Base-by-base conservation (phyloP, 2,888 invertebrate species). In the Theodoxus fluviatilis region DNA sequence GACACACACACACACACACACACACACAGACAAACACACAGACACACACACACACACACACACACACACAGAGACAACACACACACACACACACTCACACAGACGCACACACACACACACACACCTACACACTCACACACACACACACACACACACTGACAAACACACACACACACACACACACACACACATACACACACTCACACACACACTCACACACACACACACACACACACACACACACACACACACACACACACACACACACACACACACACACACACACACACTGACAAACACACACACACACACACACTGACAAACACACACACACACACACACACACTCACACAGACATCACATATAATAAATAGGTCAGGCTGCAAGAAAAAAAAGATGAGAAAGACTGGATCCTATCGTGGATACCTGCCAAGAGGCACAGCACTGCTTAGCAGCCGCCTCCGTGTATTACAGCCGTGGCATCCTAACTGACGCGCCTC, bases 401-500 rank as follows among this genome's bases (percentile, higher is more conserved):
- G n/a, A n/a, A n/a, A n/a, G 22, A 22, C 49, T 49, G 3, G 61
- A 59, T n/a, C 33, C 61, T n/a, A 31, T 59, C n/a, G 33, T 59
- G 33, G 61, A 59, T 43, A 74, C 71, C n/a, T 35, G 31, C 6
- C 33, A 59, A n/a, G n/a, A n/a, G n/a, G n/a, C n/a, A n/a, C n/a
- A n/a, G n/a, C n/a, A n/a, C n/a, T n/a, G n/a, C n/a, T n/a, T n/a
- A n/a, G n/a, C n/a, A n/a, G n/a, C n/a, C n/a, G n/a, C n/a, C n/a
- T n/a, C n/a, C n/a, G n/a, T n/a, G n/a, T n/a, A n/a, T n/a, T n/a
- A n/a, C n/a, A n/a, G n/a, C n/a, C n/a, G n/a, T n/a, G n/a, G n/a
- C n/a, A n/a, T n/a, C n/a, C n/a, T n/a, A n/a, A n/a, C n/a, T n/a
- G n/a, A n/a, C n/a, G n/a, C n/a, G n/a, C n/a, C n/a, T n/a, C n/a